phyloP scores from a whole-genome alignment of 53 echinoderm and acorn worm genomes.

The Patiria pectinifera region DNA sequence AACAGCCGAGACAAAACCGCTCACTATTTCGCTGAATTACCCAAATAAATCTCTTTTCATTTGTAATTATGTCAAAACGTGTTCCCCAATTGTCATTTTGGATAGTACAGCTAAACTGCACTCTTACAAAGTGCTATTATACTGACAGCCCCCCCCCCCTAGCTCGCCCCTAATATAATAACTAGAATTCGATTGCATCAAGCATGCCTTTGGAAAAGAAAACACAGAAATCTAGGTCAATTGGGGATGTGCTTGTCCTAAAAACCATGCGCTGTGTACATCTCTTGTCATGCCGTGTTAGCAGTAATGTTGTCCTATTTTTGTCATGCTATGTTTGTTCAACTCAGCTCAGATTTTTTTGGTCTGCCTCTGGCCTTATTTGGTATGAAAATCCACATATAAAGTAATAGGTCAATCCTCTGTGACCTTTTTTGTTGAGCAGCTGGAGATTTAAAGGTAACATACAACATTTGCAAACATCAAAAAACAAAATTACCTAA shows the following conservation, averaged over 20 bases:
- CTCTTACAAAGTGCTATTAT: not conserved
- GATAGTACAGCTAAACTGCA: not conserved
- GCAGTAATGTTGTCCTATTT: not conserved
- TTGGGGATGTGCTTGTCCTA: constrained; percentile 14
- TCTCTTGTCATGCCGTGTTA: not conserved
- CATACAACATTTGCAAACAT: no score
- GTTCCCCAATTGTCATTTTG: not conserved
- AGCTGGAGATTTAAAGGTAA: not conserved
- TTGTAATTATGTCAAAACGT: not conserved
- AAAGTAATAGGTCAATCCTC: not conserved
- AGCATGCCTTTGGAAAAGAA: constrained; percentile 5
- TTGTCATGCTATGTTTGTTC: not conserved
- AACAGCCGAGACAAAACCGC: not conserved
- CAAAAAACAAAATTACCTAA: no score
- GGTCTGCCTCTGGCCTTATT: not conserved
- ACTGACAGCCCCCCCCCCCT: not conserved
- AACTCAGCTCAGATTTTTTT: not conserved
- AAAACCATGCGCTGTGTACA: not conserved
- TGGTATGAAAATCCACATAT: not conserved
- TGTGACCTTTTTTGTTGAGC: not conserved
- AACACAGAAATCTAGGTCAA: constrained; percentile 48
- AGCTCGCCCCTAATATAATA: constrained; percentile 47
- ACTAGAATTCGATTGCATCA: constrained; percentile 34
- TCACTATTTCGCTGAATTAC: not conserved
- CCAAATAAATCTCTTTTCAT: not conserved